Evolutionary conservation across 2,888 invertebrate genomes (phyloP), one percentile per base, ranked within the genome.

Genomic region (Drosophila kambysellisi): DNA sequence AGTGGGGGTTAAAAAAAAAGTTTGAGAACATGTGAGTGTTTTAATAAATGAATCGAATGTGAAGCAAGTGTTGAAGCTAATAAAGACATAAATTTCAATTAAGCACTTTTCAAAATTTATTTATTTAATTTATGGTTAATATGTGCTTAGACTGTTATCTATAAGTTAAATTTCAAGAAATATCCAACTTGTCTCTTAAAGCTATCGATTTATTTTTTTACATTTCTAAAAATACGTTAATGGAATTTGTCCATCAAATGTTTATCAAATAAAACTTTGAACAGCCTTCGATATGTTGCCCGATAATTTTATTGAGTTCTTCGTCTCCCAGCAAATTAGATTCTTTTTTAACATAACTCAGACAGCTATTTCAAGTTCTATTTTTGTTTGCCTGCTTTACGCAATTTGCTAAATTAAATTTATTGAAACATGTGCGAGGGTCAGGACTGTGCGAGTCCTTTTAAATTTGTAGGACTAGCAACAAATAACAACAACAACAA

Each of bases 321-420:
- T 17, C 12, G 7, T 17, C 8, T 29, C 8, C 4, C 8, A 33
- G 17, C 30, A 30, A 56, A 41, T 51, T 25, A 35, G 43, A 3
- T 43, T 69, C 32, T 33, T 20, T 29, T n/a, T 57, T 35, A 46
- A 20, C 35, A 58, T 35, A 37, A 37, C 20, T 46, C 15, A 30
- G 20, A 30, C 25, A 15, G 7, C 12, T n/a, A 46, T 46, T 46
- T 52, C 32, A 17, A 15, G 4, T 17, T 29, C 56, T 25, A 17
- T 25, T 39, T 15, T 52, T 25, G 9, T 43, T 43, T 30, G 12
- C 4, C 29, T 11, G 6, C 50, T 54, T 70, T 56, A 56, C 57
- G 35, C 73, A 71, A 71, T 71, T 63, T 71, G 37, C 41, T 41
- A 58, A 72, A 71, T 71, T 46, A 71, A 61, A 71, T 71, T 71